A percentile compares a stretch with the other conserved stretches of the same genome.
phyloP scores from a whole-genome alignment of 2,113 vertebrate genomes.

The crab-eating macaque (Macaca fascicularis) region DNA sequence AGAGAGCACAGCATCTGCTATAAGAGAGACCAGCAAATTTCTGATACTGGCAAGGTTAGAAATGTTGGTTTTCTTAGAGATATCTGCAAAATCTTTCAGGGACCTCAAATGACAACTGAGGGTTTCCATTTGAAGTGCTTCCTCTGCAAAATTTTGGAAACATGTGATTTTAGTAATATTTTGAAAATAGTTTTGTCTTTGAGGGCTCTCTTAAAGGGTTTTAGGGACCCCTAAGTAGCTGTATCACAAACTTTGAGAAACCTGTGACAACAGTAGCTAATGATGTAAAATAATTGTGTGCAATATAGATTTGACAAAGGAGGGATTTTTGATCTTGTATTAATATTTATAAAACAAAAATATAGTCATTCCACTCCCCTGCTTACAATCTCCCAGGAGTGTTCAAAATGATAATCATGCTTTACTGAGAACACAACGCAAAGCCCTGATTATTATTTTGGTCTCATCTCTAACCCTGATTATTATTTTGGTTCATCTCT shows the following conservation, averaged over 20 bases:
- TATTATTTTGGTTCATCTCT: not conserved
- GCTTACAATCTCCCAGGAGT: not conserved
- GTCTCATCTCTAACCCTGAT: not conserved
- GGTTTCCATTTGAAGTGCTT: not conserved
- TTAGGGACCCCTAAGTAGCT: too few species aligned
- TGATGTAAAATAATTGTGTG: not conserved
- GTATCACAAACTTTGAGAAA: not conserved
- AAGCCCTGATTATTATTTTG: not conserved
- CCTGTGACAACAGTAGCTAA: not conserved
- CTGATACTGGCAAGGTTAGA: not conserved
- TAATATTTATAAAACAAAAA: conserved; percentile 1
- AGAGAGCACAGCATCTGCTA: too few species aligned
- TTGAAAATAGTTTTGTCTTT: too few species aligned
- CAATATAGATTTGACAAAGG: not conserved
- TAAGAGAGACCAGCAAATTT: not conserved
- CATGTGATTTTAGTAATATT: not conserved
- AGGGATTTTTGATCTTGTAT: not conserved
- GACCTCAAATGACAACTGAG: not conserved
- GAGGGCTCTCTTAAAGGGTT: too few species aligned
- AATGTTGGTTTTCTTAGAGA: not conserved
- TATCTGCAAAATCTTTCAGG: not conserved
- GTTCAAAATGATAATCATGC: not conserved
- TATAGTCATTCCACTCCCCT: not conserved
- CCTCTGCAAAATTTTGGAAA: not conserved
- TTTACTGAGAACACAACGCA: not conserved